Conservation (phyloP, 2,888 invertebrate genomes). For the Zonitis immaculata region DNA sequence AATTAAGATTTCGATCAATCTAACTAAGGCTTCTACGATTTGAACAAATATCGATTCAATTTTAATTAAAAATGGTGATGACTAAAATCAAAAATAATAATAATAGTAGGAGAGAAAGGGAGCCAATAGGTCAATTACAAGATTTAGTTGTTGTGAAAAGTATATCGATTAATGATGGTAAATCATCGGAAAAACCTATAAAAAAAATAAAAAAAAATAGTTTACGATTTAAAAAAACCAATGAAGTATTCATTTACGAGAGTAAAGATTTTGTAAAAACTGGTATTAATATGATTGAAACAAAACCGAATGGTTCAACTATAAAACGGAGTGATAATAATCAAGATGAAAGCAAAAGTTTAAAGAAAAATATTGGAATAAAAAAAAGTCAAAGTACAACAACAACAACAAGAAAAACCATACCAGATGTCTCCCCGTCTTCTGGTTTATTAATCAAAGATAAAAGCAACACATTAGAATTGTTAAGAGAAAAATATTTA, state of each 20-base stretch:
- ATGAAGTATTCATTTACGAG: background rate
- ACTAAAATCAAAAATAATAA: no score
- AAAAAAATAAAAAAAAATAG: background rate
- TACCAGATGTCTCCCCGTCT: no score
- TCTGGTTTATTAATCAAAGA: background rate
- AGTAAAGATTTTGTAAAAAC: background rate
- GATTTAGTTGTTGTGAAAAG: background rate
- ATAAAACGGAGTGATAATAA: background rate
- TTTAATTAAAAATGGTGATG: no score
- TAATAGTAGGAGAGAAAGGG: background rate
- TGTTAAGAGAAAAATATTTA: conserved; percentile 33
- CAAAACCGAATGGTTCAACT: background rate
- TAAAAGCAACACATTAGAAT: background rate
- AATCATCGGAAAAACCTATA: background rate
- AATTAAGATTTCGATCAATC: no score
- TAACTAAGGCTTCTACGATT: no score
- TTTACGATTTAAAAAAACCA: background rate
- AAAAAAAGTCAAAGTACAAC: background rate
- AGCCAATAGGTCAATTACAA: background rate
- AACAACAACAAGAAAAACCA: no score
- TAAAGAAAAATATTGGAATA: background rate
- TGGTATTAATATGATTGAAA: background rate
- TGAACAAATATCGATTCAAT: no score
- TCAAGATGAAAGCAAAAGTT: background rate
- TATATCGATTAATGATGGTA: background rate